phyloP scores from a whole-genome alignment of 2,888 invertebrate species.

The Nineta flava region DNA sequence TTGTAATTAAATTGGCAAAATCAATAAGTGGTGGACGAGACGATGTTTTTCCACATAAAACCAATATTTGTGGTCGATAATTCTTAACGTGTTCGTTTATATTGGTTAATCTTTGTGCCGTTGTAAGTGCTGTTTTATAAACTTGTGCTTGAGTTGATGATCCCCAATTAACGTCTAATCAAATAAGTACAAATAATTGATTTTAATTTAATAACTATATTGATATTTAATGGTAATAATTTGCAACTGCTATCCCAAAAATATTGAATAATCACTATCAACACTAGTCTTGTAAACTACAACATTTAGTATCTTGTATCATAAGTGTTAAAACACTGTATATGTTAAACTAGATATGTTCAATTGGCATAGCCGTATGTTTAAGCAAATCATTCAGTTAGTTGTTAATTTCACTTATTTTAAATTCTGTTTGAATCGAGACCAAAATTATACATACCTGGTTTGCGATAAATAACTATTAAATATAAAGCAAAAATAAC shows the following conservation, averaged over 20 bases:
- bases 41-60: slow-evolving; percentile 71
- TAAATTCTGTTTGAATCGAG: no score
- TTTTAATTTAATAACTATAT: background rate
- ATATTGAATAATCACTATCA: background rate
- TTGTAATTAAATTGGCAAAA: slow-evolving; percentile 81
- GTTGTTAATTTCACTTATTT: no score
- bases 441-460: slow-evolving; percentile 54
- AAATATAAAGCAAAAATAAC: slow-evolving; percentile 80
- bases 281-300: no score
- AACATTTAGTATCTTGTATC: no score
- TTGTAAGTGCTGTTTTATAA: slow-evolving; percentile 79
- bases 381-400: no score
- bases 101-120: slow-evolving; percentile 63
- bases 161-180: slow-evolving; percentile 87
- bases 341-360: no score
- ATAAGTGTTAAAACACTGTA: no score
- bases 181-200: slow-evolving; percentile 2
- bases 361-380: no score
- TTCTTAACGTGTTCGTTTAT: slow-evolving; percentile 96
- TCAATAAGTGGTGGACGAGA: slow-evolving; percentile 79
- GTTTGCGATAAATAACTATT: slow-evolving; percentile 84
- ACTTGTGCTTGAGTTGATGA: slow-evolving; percentile 93
- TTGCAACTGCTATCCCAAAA: no score
- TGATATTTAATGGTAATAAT: no score
- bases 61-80: slow-evolving; percentile 84